Base-by-base conservation (phyloP, 2,113 vertebrate genomes). In the Tychaedon coryphoeus region DNA sequence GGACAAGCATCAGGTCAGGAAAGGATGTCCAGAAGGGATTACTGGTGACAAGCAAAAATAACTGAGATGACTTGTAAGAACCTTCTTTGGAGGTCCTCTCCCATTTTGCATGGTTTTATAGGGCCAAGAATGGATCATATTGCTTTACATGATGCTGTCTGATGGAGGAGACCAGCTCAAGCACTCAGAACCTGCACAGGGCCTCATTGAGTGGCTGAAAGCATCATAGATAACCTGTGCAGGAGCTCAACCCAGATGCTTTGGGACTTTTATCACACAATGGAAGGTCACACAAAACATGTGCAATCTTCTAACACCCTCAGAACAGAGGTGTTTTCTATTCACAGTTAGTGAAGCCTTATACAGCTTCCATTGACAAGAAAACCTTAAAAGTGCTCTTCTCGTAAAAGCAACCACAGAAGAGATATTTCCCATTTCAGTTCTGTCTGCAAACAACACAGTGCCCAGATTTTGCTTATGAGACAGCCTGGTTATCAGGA, bases 341-440 rank as follows among this genome's bases (percentile, higher is more conserved):
- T 33, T 42, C 29, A 12, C 7, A 26, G 33, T 65, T 65, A 69
- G 24, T 48, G 48, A 14, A 82, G 50, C 31, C 89, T 53, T 57
- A 16, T 42, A 54, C 14, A 75, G 29, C 40, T 81, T 42, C 23
- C 47, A 22, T 31, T 75, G 48, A 54, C 8, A 3, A 82, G 43
- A 87, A 92, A 75, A 92, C 9, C 45, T 74, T 42, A 62, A 42
- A 82, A 79, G 62, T 43, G 8, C 19, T 65, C 54, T 94, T 92
- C 84, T 84, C 24, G 14, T 85, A 61, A 91, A 77, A 70, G 43
- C 45, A 82, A 76, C 54, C 58, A 38, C 42, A 79, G 60, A 75
- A 94, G 36, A 69, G 65, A 2, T 47, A 61, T 26, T 90, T 93
- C 78, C 50, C 36, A 33, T 61, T 75, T 90, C 78, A 76, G 47